Percentiles rank a stretch among this genome's conserved stretches.
Conservation (phyloP, 1,140 invertebrate genomes). For the Charaxes varanes region DNA sequence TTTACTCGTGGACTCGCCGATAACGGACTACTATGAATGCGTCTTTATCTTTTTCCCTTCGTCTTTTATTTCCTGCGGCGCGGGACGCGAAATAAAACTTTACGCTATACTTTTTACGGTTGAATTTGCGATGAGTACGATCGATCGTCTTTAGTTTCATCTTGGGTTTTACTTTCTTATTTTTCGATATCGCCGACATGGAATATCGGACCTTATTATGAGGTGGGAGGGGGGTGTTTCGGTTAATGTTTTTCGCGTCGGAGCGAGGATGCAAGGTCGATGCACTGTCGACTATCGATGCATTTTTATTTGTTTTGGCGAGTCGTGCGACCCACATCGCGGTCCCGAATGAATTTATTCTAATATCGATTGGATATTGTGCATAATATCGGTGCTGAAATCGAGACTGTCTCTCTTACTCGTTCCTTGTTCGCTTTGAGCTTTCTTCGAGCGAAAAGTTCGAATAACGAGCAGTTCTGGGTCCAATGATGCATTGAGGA, state of each 20-base stretch:
- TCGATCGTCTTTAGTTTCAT: slow-evolving; percentile 61
- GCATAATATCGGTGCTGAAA: slow-evolving; percentile 56
- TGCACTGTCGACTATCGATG: slow-evolving; percentile 61
- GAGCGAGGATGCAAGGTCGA: slow-evolving; percentile 60
- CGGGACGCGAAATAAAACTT: slow-evolving; percentile 19
- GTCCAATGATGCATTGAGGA: slow-evolving; percentile 10
- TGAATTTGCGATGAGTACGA: slow-evolving; percentile 23
- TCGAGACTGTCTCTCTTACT: slow-evolving; percentile 17
- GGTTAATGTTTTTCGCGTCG: slow-evolving; percentile 16
- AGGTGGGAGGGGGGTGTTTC: slow-evolving; percentile 27
- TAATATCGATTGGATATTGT: slow-evolving; percentile 65
- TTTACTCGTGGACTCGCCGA: slow-evolving; percentile 55
- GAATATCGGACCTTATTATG: slow-evolving; percentile 34
- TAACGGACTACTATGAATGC: slow-evolving; percentile 58
- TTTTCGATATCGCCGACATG: slow-evolving; percentile 38
- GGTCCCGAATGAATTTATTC: slow-evolving; percentile 68
- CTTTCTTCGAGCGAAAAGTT: slow-evolving; percentile 10
- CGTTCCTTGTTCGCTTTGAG: slow-evolving; percentile 11
- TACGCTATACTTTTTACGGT: slow-evolving; percentile 26
- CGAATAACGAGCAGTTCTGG: slow-evolving; percentile 14
- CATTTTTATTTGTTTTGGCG: slow-evolving; percentile 71
- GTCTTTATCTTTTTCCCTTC: slow-evolving; percentile 58
- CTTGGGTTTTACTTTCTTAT: slow-evolving; percentile 66
- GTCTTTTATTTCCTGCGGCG: slow-evolving; percentile 36
- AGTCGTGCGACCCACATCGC: slow-evolving; percentile 66